These are phyloP conservation scores for Colletes collaris DNA, from an alignment of 2,888 invertebrate genomes.

Conservation along the genomic window DNA sequence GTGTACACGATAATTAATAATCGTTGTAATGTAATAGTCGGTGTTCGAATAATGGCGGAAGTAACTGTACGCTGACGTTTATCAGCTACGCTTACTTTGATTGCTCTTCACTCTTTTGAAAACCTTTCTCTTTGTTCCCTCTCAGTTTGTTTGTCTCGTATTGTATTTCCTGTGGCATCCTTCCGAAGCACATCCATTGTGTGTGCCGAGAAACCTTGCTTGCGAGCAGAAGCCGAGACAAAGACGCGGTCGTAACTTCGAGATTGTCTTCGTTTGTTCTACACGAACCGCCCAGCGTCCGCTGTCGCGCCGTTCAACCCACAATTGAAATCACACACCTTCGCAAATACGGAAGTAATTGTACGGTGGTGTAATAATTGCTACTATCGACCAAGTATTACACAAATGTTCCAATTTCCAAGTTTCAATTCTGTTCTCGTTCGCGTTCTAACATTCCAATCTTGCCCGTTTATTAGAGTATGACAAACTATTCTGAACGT, in stretches of 20 bases:
- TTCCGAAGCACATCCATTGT: slow-evolving; percentile 36
- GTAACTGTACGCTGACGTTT: no score
- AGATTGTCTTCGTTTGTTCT: slow-evolving; percentile 23
- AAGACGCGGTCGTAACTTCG: slow-evolving; percentile 31
- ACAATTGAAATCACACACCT: neutral
- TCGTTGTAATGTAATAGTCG: no score
- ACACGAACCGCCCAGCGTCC: neutral
- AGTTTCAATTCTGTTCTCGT: no score
- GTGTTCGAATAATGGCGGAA: no score
- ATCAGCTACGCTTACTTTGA: no score
- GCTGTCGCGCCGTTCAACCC: neutral
- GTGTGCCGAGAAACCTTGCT: slow-evolving; percentile 15
- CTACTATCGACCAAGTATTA: no score
- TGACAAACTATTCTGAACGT: no score
- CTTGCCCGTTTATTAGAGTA: no score
- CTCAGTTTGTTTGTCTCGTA: neutral
- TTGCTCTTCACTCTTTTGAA: neutral
- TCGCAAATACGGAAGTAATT: neutral
- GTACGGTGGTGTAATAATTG: neutral
- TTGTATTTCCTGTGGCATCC: slow-evolving; percentile 9
- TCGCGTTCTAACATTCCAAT: no score
- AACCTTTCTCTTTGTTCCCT: neutral
- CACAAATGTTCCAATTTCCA: no score
- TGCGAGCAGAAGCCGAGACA: slow-evolving; percentile 23
- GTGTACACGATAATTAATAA: no score